A percentile compares a stretch with the other conserved stretches of the same genome.
phyloP scores from a whole-genome alignment of 1,140 invertebrate species.

The Melitaea cinxia region DNA sequence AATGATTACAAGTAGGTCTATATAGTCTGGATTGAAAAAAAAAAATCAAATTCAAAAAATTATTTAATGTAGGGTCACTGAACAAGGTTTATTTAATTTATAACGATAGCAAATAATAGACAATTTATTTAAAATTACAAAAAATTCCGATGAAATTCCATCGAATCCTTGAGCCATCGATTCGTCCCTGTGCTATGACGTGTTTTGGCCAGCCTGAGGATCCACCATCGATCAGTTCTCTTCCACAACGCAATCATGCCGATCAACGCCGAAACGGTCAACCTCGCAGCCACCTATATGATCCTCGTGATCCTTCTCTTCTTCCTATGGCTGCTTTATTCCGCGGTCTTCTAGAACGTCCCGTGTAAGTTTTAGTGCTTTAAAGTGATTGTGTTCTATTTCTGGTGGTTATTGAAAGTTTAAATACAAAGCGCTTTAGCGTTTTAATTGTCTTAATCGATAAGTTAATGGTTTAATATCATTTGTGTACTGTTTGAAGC shows the following conservation, averaged over 20 bases:
- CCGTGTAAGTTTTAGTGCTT: slow-evolving; percentile 42
- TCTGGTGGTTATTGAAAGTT: slow-evolving; percentile 7
- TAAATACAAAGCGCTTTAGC: not conserved
- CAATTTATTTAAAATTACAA: no score
- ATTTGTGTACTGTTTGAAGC: no score
- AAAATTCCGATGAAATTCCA: not conserved
- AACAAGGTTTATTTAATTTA: no score
- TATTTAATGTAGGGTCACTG: no score
- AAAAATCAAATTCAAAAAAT: no score
- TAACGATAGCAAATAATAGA: no score
- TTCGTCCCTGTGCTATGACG: slow-evolving; percentile 63
- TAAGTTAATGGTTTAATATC: no score
- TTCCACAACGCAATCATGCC: slow-evolving; percentile 65
- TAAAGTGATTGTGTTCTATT: not conserved
- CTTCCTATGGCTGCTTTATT: slow-evolving; percentile 77
- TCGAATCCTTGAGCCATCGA: slow-evolving; percentile 34
- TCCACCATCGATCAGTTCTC: slow-evolving; percentile 58
- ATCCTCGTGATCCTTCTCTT: slow-evolving; percentile 79
- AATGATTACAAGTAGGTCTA: no score
- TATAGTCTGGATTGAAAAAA: no score
- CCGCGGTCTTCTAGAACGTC: slow-evolving; percentile 63
- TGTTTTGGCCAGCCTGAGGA: slow-evolving; percentile 40
- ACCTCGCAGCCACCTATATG: slow-evolving; percentile 78
- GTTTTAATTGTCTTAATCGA: no score
- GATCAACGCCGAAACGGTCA: slow-evolving; percentile 79